phyloP scores from a whole-genome alignment of 2,113 vertebrate genomes.

The Furnarius figulus region DNA sequence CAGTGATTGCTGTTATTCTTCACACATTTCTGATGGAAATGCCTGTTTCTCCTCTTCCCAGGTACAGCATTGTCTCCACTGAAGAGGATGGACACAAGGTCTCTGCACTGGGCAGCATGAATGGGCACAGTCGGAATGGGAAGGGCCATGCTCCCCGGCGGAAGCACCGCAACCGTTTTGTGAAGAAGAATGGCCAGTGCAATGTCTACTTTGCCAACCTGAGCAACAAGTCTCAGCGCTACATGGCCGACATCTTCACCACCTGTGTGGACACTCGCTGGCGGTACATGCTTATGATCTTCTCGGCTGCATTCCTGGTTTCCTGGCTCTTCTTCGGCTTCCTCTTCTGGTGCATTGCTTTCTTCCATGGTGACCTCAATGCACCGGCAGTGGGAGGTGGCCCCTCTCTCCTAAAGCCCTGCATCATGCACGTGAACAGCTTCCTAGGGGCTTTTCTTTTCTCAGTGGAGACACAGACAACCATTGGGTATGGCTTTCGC shows the following conservation, averaged over 20 bases:
- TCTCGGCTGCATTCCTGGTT: slow-evolving; percentile 87
- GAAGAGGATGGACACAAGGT: slow-evolving; percentile 86
- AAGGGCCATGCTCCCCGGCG: slow-evolving; percentile 78
- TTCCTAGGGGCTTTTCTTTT: slow-evolving; percentile 95
- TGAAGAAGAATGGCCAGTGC: slow-evolving; percentile 97
- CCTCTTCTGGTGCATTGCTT: slow-evolving; percentile 90
- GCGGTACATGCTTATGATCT: slow-evolving; percentile 94
- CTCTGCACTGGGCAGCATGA: slow-evolving; percentile 75
- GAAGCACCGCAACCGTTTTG: slow-evolving; percentile 92
- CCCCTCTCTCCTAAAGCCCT: slow-evolving; percentile 77
- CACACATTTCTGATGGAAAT: neutral
- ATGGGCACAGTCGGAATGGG: slow-evolving; percentile 77
- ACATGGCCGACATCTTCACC: slow-evolving; percentile 96
- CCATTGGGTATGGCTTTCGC: slow-evolving; percentile 95
- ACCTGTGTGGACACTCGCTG: slow-evolving; percentile 96
- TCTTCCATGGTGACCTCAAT: slow-evolving; percentile 91
- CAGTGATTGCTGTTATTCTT: neutral
- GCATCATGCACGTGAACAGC: slow-evolving; percentile 91
- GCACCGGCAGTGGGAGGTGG: neutral
- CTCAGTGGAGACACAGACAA: slow-evolving; percentile 97
- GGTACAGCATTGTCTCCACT: slow-evolving; percentile 86
- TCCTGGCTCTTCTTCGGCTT: slow-evolving; percentile 95
- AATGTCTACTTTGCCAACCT: slow-evolving; percentile 95
- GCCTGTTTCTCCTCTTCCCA: slow-evolving; percentile 38
- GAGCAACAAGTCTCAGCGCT: slow-evolving; percentile 92